Conservation (phyloP, 2,797 vertebrate genomes). For the Bovichtus diacanthus region DNA sequence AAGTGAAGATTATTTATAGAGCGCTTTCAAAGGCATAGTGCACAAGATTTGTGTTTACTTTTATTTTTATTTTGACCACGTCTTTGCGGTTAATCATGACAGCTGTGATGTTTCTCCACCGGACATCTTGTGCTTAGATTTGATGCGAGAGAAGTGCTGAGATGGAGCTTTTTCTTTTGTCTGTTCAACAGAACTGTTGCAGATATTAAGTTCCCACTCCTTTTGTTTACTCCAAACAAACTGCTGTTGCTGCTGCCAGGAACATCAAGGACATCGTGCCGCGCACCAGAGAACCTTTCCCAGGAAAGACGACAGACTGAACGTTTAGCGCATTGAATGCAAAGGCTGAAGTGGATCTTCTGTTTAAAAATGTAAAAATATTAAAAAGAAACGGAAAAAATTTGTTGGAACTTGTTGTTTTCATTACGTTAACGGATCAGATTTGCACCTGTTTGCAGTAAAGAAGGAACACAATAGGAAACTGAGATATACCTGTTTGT, state of each 20-base stretch:
- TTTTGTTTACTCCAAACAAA: constrained; percentile 11
- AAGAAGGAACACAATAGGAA: neutral
- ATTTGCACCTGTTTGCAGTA: neutral
- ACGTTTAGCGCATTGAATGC: neutral
- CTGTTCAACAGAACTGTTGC: neutral
- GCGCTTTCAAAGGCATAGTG: neutral
- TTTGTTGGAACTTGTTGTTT: neutral
- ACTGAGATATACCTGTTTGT: neutral
- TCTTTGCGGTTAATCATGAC: constrained; percentile 6
- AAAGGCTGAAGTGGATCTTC: neutral
- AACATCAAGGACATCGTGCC: neutral
- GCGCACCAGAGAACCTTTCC: neutral
- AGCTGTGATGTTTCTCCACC: neutral
- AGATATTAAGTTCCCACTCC: neutral
- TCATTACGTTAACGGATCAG: neutral
- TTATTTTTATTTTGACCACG: constrained; percentile 8
- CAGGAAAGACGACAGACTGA: neutral
- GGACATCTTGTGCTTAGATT: constrained; percentile 9
- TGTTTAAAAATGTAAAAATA: too few species aligned
- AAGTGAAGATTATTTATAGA: constrained; percentile 22
- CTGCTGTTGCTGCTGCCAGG: neutral
- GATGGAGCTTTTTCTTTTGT: neutral
- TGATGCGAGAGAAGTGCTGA: neutral
- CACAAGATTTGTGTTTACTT: neutral
- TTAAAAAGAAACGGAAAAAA: neutral